Base-by-base conservation (phyloP, 1,140 invertebrate species). In the Aphelinus atriplicis region DNA sequence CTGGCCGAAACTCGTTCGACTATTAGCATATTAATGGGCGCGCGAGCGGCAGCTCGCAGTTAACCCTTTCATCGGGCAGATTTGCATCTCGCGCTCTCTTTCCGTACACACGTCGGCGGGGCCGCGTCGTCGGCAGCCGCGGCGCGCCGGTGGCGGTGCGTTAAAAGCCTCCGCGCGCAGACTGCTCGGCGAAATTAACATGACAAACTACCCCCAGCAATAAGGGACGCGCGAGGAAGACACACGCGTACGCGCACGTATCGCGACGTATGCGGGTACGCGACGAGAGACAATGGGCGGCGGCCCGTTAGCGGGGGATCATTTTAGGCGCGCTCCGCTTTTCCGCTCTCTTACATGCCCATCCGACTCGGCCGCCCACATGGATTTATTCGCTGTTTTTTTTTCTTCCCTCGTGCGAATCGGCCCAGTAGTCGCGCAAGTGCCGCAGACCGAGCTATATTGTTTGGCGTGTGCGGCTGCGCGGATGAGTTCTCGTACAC, bases 1-100 rank as follows among this genome's bases (percentile, higher is more conserved):
- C 86, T 87, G 85, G 9, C 75, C 57, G 82, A 88, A 85, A 87
- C 85, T 88, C 85, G 85, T 69, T 84, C 86, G 87, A 86, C 87
- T 88, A 88, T 88, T 88, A 88, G 86, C 87, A 88, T 88, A 88
- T 88, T 88, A 88, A 88, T 88, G 85, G 85, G 78, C 81, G 9
- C 4, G 51, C 51, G 51, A 26, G 26, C 26, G 86, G 84, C 85
- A 88, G 87, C 87, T 83, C 78, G 86, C 85, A 87, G 86, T 88
- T 88, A 88, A 88, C 87, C 87, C 87, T 88, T 88, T 88, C 87
- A 87, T 88, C 81, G 80, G 83, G 77, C 83, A 86, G 85, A 88
- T 88, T 88, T 87, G 86, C 86, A 87, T 88, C 83, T 82, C 78
- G 79, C 58, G 74, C 66, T 69, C 66, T 69, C 61, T 55, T 58